Evolutionary conservation across 1,140 invertebrate species (phyloP).

Genomic region (Cheumatopsyche charites): DNA sequence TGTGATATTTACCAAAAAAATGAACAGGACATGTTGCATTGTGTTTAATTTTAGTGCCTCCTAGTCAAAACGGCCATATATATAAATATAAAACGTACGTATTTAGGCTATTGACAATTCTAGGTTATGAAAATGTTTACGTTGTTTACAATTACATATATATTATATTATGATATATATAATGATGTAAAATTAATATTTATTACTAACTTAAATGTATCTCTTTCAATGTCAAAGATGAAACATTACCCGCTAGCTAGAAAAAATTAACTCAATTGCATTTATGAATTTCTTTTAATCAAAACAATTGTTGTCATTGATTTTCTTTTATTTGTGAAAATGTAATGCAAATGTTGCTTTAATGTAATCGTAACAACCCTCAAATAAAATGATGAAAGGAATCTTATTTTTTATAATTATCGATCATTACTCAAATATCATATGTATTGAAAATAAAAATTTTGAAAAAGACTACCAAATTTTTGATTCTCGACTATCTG

Average conservation of each 20-base stretch:
- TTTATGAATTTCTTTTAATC: too few relatives aligned
- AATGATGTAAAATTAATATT: constrained; percentile 6
- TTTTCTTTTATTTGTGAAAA: too few relatives aligned
- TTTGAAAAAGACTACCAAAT: too few relatives aligned
- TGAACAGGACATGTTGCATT: constrained; percentile 35
- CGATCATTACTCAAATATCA: too few relatives aligned
- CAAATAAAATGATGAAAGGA: too few relatives aligned
- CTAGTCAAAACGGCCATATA: constrained; percentile 47
- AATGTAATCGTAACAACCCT: too few relatives aligned
- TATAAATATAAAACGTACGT: constrained; percentile 26
- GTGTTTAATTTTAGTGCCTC: constrained; percentile 47
- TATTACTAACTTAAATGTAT: not conserved
- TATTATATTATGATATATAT: not conserved
- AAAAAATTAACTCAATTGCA: constrained; percentile 11
- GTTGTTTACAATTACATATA: constrained; percentile 31
- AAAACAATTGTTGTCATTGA: too few relatives aligned
- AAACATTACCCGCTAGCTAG: constrained; percentile 11
- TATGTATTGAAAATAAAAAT: too few relatives aligned
- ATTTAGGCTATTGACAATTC: constrained; percentile 46
- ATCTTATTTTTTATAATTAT: too few relatives aligned
- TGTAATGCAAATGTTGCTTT: too few relatives aligned
- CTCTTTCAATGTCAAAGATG: not conserved
- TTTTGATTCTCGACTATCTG: too few relatives aligned
- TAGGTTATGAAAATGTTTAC: constrained; percentile 36
- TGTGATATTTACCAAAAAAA: constrained; percentile 49